These are phyloP conservation scores for Tragelaphus buxtoni DNA, from an alignment of 2,113 vertebrate species.

Conservation along the genomic window DNA sequence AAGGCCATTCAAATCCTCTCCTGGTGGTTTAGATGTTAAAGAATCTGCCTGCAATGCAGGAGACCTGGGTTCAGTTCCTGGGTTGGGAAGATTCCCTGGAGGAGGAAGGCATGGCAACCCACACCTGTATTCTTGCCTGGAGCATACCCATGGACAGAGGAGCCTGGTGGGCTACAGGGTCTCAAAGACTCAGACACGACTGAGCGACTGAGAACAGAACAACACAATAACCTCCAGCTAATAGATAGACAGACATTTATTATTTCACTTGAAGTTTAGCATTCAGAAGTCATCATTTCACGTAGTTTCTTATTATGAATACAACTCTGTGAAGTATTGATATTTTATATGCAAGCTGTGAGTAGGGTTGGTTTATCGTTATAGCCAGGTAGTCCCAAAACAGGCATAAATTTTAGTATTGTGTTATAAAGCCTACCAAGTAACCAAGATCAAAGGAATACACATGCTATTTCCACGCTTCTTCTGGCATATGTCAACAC, in stretches of 20 bases:
- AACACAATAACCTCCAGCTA: conserved; percentile 15
- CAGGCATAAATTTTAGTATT: neutral
- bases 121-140: neutral
- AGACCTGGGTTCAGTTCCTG: neutral
- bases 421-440: neutral
- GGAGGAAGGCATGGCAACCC: neutral
- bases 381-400: neutral
- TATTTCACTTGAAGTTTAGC: conserved; percentile 39
- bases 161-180: neutral
- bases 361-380: neutral
- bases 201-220: neutral
- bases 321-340: neutral
- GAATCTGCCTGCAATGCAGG: neutral
- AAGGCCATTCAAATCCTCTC: conserved; percentile 10
- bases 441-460: conserved; percentile 13
- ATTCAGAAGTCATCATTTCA: conserved; percentile 11
- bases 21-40: neutral
- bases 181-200: neutral
- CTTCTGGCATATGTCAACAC: neutral
- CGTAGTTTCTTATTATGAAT: neutral
- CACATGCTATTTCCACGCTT: neutral
- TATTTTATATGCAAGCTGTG: conserved; percentile 32
- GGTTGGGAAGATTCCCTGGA: neutral
- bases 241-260: neutral
- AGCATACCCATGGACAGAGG: neutral